Base-by-base conservation (phyloP, 2,113 vertebrate species). In the Romanogobio albipinnatus region DNA sequence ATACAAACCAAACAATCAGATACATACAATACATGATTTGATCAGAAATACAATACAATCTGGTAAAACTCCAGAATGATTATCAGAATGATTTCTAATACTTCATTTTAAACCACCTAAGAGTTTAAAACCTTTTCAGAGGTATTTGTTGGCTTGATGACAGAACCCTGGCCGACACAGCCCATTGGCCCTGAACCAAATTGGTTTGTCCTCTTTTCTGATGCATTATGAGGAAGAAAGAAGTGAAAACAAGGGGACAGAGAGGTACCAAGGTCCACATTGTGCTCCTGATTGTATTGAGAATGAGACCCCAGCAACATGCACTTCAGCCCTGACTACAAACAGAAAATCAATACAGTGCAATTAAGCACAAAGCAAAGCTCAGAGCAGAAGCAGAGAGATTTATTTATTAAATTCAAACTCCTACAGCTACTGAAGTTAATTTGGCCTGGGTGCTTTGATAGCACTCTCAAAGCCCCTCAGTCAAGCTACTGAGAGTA, bases 341-440 rank as follows among this genome's bases (percentile, higher is more conserved):
- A 77, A 86, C 45, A 83, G 85, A 92, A 95, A 95, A 95, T 95
- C 94, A 94, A 95, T 95, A 94, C 71, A 24, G 86, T 91, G 90
- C 90, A 93, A 93, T 92, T 94, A 94, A 94, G 90, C 93, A 93
- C 92, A 93, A 94, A 94, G 91, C 89, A 53, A 88, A 90, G 84
- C 90, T 92, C 90, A 26, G 90, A 86, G 89, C 89, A 93, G 88
- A 79, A 93, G 91, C 88, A 91, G 76, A 89, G 80, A 89, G 87
- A 89, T 92, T 93, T 94, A 93, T 92, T 86, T 92, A 91, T 89
- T 94, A 91, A 94, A 93, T 91, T 91, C 94, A 89, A 76, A 87
- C 64, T 81, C 58, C 85, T 88, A 89, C 88, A 92, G 74, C 90
- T 86, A 86, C 77, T 83, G 85, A 88, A 39, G 49, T n/a, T 77